Conservation (phyloP, 2,113 vertebrate genomes). For the Pongo pygmaeus region DNA sequence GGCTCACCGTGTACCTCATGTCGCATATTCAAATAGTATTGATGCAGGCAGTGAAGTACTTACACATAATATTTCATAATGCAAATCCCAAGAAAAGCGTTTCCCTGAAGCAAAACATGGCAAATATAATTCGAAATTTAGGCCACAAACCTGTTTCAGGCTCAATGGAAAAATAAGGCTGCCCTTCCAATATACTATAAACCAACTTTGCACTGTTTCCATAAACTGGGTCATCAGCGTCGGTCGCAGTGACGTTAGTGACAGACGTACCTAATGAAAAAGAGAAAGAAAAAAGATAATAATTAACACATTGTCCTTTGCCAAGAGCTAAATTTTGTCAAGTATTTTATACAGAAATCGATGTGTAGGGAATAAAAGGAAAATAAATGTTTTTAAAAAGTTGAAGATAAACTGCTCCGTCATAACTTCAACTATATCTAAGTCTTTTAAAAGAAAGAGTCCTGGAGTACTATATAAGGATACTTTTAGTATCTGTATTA, state of each 20-base stretch:
- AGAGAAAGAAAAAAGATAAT: not conserved
- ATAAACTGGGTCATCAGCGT: slow-evolving; percentile 97
- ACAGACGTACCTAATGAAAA: slow-evolving; percentile 92
- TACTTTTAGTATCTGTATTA: slow-evolving; percentile 63
- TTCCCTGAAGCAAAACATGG: slow-evolving; percentile 54
- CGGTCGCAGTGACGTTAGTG: slow-evolving; percentile 95
- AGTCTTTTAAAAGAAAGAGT: slow-evolving; percentile 51
- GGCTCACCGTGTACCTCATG: not conserved
- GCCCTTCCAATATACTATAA: slow-evolving; percentile 98
- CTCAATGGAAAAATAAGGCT: slow-evolving; percentile 98
- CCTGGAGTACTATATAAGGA: slow-evolving; percentile 53
- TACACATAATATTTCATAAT: slow-evolving; percentile 49
- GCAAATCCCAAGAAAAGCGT: slow-evolving; percentile 53
- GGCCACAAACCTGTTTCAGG: slow-evolving; percentile 93
- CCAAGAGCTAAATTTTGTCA: slow-evolving; percentile 38
- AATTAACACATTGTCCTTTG: slow-evolving; percentile 64
- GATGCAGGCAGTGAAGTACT: not conserved
- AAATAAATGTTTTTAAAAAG: slow-evolving; percentile 19
- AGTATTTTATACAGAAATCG: slow-evolving; percentile 33
- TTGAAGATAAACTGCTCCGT: slow-evolving; percentile 19
- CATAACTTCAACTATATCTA: slow-evolving; percentile 53
- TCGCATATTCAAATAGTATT: slow-evolving; percentile 7
- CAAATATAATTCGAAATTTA: slow-evolving; percentile 50
- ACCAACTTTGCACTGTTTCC: slow-evolving; percentile 98
- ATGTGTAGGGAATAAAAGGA: not conserved